Base-by-base conservation (phyloP, 2,797 vertebrate genomes). In the Cryptoprocta ferox region DNA sequence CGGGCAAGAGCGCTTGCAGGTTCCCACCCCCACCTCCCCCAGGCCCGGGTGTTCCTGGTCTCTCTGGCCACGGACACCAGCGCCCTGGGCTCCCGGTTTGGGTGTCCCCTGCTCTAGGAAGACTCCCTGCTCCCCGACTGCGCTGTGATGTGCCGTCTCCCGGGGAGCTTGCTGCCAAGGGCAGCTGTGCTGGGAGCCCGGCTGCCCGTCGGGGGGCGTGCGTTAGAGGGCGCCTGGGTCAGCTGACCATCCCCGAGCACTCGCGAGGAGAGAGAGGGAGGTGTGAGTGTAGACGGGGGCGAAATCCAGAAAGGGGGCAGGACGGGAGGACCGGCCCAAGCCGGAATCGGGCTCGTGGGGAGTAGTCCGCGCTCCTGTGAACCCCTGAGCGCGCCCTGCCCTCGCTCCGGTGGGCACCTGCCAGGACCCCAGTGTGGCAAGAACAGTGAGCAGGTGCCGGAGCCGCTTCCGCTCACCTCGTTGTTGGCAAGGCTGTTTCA, bases 381-480 rank as follows among this genome's bases (percentile, higher is more conserved):
- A 24, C 19, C 24, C 68, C 24, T 8, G 56, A 73, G 39, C 39
- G 13, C 9, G 28, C 16, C 30, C 16, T 6, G 87, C 45, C 5
- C 35, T 26, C 0, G 39, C 59, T 13, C 6, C 9, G 0, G n/a
- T 18, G 88, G 92, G 39, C 8, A 2, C 35, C 50, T 12, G 63
- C 78, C 84, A 26, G 48, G 24, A 9, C 61, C 10, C 0, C 42
- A 70, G 68, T 1, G 0, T 0, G 4, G 26, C 73, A 1, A 12
- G 32, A 30, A 39, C 26, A 11, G 6, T 21, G 3, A 78, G 93
- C 56, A 12, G 26, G 5, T 14, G 35, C 21, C 0, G 24, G 63
- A 19, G 1, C 3, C 0, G 37, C 63, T 65, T 48, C 37, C 7
- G 37, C 5, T 26, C 35, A 1, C 56, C 56, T 21, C 0, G 68